Percentiles rank a stretch among this genome's conserved stretches.
phyloP scores from a whole-genome alignment of 1,140 invertebrate species.

The Colletes latitarsis region DNA sequence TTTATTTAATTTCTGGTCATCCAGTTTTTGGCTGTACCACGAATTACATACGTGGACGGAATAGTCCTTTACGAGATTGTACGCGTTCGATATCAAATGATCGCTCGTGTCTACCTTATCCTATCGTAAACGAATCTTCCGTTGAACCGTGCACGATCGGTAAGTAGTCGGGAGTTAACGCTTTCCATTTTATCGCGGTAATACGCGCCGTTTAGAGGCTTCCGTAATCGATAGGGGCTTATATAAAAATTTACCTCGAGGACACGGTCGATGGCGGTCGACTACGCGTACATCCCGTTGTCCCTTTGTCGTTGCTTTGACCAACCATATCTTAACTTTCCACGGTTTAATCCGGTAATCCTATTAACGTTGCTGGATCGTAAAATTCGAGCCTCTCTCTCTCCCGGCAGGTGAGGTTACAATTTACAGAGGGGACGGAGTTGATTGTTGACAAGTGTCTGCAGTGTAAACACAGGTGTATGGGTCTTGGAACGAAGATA shows the following conservation, averaged over 20 bases:
- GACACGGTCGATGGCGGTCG: background rate
- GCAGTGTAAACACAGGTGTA: conserved; percentile 66
- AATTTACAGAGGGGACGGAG: conserved; percentile 35
- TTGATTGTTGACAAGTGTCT: conserved; percentile 56
- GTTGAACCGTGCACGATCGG: conserved; percentile 5
- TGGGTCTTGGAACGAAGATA: conserved; percentile 1
- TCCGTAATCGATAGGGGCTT: conserved; percentile 31
- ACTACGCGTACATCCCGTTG: background rate
- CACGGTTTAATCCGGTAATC: conserved; percentile 66
- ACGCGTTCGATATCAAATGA: background rate
- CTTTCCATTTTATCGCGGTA: conserved; percentile 14
- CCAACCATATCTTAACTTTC: conserved; percentile 48
- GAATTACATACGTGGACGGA: too few relatives aligned
- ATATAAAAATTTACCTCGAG: conserved; percentile 6
- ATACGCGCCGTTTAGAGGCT: conserved; percentile 4
- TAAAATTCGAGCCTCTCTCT: conserved; percentile 57
- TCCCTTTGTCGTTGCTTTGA: background rate
- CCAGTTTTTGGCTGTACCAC: too few relatives aligned
- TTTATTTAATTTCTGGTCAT: too few relatives aligned
- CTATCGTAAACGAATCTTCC: conserved; percentile 3
- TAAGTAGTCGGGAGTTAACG: conserved; percentile 5
- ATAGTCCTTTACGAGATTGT: background rate
- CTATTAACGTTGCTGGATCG: conserved; percentile 62
- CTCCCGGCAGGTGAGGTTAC: conserved; percentile 17
- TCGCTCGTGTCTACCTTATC: background rate